Conservation (phyloP, 2,888 invertebrate species). For the Leuctra nigra region DNA sequence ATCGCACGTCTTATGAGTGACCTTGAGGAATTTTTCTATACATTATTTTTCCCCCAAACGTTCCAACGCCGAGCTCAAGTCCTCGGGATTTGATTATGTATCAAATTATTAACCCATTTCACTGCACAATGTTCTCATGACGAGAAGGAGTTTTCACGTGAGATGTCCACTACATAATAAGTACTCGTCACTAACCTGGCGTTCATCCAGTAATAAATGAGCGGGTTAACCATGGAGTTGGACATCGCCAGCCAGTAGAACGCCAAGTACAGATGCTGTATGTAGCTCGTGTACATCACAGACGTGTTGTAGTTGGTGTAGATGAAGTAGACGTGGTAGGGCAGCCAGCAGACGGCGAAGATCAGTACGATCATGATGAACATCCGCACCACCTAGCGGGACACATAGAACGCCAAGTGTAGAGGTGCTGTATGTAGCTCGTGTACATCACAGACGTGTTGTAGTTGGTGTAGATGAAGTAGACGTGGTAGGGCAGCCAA, state of each 20-base stretch:
- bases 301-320: slow-evolving; percentile 67
- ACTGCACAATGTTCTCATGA: too few species aligned
- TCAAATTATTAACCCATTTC: too few species aligned
- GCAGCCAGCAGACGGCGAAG: slow-evolving; percentile 84
- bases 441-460: slow-evolving; percentile 56
- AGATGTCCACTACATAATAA: too few species aligned
- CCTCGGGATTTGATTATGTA: too few species aligned
- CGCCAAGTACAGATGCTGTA: slow-evolving; percentile 76
- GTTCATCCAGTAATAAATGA: slow-evolving; percentile 93
- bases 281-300: slow-evolving; percentile 58
- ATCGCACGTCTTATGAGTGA: too few species aligned
- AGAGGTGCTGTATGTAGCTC: slow-evolving; percentile 75
- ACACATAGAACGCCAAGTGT: slow-evolving; percentile 80
- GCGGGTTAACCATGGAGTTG: slow-evolving; percentile 87
- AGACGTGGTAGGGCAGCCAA: slow-evolving; percentile 84
- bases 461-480: slow-evolving; percentile 77
- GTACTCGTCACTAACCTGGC: slow-evolving; percentile 70
- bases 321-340: slow-evolving; percentile 82
- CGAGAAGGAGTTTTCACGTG: too few species aligned
- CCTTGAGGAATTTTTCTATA: too few species aligned
- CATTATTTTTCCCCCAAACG: too few species aligned
- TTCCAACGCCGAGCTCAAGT: too few species aligned
- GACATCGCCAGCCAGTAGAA: slow-evolving; percentile 92
- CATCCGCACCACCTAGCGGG: slow-evolving; percentile 90
- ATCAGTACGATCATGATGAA: slow-evolving; percentile 80